These are phyloP conservation scores for Sphyrna mokarran DNA, from an alignment of 2,113 vertebrate species.

Conservation along the genomic window DNA sequence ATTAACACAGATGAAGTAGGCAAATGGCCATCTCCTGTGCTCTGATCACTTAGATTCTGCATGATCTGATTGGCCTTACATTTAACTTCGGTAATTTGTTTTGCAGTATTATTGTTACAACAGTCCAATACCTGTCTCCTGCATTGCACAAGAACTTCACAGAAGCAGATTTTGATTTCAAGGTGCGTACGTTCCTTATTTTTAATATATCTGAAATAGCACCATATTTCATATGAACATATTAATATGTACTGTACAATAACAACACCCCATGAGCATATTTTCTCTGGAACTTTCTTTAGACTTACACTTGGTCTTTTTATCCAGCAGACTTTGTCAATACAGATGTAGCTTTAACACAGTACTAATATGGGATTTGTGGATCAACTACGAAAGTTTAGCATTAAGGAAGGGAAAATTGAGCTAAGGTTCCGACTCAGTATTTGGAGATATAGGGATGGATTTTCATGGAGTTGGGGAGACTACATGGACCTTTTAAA, in stretches of 20 bases:
- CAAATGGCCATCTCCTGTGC: background rate
- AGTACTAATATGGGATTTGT: background rate
- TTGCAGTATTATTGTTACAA: slow-evolving; percentile 90
- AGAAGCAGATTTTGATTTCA: slow-evolving; percentile 93
- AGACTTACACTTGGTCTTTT: background rate
- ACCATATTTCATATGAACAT: background rate
- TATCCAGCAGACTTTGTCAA: background rate
- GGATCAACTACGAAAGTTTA: background rate
- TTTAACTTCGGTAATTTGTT: slow-evolving; percentile 40
- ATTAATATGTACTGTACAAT: background rate
- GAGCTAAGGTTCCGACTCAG: background rate
- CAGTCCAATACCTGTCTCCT: slow-evolving; percentile 82
- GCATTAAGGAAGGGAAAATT: background rate
- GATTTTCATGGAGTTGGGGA: too few relatives aligned
- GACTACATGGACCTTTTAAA: too few relatives aligned
- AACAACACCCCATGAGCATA: background rate
- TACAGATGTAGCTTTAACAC: background rate
- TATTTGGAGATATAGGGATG: background rate
- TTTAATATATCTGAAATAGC: background rate
- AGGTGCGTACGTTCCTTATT: slow-evolving; percentile 59
- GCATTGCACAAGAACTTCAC: slow-evolving; percentile 95
- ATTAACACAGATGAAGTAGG: background rate
- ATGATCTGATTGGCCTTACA: background rate
- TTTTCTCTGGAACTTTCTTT: background rate
- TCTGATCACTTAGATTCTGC: background rate